A percentile compares a stretch with the other conserved stretches of the same genome.
Evolutionary conservation across 2,113 vertebrate genomes (phyloP).

Genomic region (Coreoperca whiteheadi): DNA sequence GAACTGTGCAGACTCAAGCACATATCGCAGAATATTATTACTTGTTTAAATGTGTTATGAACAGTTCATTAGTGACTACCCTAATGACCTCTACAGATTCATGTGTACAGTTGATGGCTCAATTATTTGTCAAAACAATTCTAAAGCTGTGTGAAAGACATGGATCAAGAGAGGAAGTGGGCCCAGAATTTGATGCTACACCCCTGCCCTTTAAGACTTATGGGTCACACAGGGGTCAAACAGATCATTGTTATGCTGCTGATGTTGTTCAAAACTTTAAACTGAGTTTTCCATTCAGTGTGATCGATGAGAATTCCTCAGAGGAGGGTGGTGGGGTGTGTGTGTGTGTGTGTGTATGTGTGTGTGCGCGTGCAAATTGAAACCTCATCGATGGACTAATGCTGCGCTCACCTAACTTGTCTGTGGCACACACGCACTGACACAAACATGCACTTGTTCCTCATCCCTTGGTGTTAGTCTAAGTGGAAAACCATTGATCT

Average conservation of each 20-base stretch:
- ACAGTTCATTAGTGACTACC: too few species aligned
- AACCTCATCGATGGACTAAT: conserved; percentile 56
- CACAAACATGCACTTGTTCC: conserved; percentile 9
- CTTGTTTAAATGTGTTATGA: too few species aligned
- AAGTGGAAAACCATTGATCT: conserved; percentile 74
- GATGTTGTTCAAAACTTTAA: conserved; percentile 39
- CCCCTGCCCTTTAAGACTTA: not conserved
- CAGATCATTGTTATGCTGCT: not conserved
- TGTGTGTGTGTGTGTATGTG: not conserved
- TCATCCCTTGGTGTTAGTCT: conserved; percentile 54
- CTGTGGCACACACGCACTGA: conserved; percentile 25
- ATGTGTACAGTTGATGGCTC: too few species aligned
- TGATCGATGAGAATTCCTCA: conserved; percentile 13
- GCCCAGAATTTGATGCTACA: too few species aligned
- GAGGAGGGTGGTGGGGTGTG: not conserved
- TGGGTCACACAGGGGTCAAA: conserved; percentile 9
- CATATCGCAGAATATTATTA: too few species aligned
- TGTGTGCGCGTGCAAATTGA: conserved; percentile 44
- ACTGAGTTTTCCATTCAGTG: conserved; percentile 45
- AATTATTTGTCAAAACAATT: too few species aligned
- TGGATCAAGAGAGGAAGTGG: too few species aligned
- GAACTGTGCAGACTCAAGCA: too few species aligned
- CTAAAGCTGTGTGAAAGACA: too few species aligned
- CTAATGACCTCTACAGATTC: too few species aligned
- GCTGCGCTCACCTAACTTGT: conserved; percentile 43